Evolutionary conservation across 1,140 invertebrate species (phyloP).

Genomic region (Bathynomus jamesi): DNA sequence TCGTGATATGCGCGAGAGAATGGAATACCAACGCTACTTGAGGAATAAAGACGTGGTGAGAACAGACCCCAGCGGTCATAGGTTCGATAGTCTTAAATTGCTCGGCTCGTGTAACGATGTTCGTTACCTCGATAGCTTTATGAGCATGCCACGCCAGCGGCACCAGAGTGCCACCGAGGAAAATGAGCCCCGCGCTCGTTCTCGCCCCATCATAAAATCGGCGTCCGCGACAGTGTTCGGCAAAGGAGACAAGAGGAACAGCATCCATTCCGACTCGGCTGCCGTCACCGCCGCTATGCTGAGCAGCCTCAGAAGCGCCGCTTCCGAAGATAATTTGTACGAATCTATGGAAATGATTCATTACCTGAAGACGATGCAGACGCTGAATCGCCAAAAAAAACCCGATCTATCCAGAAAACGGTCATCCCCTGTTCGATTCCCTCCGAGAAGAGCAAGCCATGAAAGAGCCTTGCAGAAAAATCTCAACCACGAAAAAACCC

Average conservation of each 20-base stretch:
- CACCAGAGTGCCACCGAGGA: conserved; percentile 5
- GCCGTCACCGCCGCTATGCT: conserved; percentile 8
- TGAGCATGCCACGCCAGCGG: conserved; percentile 9
- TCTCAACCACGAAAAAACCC: background rate
- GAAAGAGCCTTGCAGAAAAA: conserved; percentile 15
- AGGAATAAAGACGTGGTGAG: conserved; percentile 10
- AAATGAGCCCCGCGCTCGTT: background rate
- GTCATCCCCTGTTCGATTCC: conserved; percentile 33
- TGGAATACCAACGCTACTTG: conserved; percentile 22
- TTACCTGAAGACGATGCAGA: conserved; percentile 29
- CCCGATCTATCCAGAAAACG: conserved; percentile 27
- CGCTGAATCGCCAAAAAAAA: conserved; percentile 21
- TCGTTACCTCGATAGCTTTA: conserved; percentile 28
- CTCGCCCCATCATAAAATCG: conserved; percentile 17
- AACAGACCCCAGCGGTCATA: conserved; percentile 14
- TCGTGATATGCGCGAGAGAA: conserved; percentile 16
- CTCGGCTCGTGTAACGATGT: conserved; percentile 30
- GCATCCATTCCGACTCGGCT: conserved; percentile 18
- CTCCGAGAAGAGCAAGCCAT: conserved; percentile 28
- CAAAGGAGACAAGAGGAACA: conserved; percentile 23
- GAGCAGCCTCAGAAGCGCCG: conserved; percentile 12
- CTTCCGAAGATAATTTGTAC: conserved; percentile 30
- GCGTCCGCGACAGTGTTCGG: conserved; percentile 2
- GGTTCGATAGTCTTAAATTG: conserved; percentile 31
- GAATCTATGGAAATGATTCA: conserved; percentile 33